Conservation (phyloP, 2,797 vertebrate species). For the Morelia viridis region DNA sequence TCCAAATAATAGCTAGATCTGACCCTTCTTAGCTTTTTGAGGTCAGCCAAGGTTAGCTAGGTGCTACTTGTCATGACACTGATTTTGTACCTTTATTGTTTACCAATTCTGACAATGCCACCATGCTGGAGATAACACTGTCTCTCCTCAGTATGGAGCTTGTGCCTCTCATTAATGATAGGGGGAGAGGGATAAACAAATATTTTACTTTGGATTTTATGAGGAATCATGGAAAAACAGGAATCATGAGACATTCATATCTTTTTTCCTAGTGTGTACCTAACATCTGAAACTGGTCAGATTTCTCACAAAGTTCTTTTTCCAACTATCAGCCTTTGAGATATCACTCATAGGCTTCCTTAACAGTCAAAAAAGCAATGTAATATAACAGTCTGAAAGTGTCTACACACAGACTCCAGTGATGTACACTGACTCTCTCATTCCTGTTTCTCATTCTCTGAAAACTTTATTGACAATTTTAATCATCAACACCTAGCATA, state of each 20-base stretch:
- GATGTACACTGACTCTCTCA: neutral
- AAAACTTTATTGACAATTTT: neutral
- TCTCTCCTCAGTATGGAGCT: too few relatives aligned
- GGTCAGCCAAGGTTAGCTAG: neutral
- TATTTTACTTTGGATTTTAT: neutral
- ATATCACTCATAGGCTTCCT: neutral
- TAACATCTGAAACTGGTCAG: neutral
- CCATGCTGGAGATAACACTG: neutral
- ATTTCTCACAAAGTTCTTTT: neutral
- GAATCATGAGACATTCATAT: neutral
- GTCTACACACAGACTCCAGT: neutral
- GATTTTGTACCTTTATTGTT: neutral
- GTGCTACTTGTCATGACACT: neutral
- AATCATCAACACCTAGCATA: neutral
- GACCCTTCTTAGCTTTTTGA: neutral
- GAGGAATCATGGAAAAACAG: neutral
- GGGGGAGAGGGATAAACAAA: neutral
- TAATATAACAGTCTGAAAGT: neutral
- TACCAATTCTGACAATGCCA: neutral
- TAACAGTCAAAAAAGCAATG: neutral
- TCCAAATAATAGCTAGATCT: neutral
- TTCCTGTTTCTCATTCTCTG: neutral
- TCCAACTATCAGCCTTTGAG: neutral
- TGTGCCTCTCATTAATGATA: neutral
- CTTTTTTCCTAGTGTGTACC: neutral